Evolutionary conservation across 2,888 invertebrate genomes (phyloP), one percentile per base, ranked within the genome.

Genomic region (Cheilosia soror): DNA sequence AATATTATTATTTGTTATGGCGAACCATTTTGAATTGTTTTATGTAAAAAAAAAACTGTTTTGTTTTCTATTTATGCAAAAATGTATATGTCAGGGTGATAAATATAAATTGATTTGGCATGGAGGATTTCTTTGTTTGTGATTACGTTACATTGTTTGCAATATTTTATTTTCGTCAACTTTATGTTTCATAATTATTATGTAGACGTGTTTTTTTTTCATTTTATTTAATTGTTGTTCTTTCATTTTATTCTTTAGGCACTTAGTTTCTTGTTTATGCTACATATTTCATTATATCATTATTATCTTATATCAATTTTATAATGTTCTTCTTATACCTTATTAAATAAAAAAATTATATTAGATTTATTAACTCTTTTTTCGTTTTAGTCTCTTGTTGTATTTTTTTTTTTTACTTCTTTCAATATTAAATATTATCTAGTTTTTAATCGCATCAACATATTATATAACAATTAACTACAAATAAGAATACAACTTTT

Each of bases 251-350:
- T 27, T 58, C 31, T 69, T 51, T 75, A 33, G 83, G 83, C 83
- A 83, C 83, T 83, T 83, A 78, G 83, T 83, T 83, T 77, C 82
- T 72, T 71, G 58, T 65, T 71, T 51, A 63, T 55, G 20, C 75
- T 15, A 42, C 27, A 42, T 76, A 53, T 62, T 51, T 57, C 58
- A 13, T 65, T 53, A 44, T 40, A 53, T 49, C 42, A 49, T 40
- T 27, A 40, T 63, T 75, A 31, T 60, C 7, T 60, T 49, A 47
- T 37, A 13, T 31, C n/a, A 27, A 29, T 20, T 20, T 47, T 47
- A 63, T 27, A 31, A 51, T 53, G 25, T 44, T 60, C 13, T 44
- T 72, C 40, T 72, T 65, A 27, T 55, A 25, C 11, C 47, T 40
- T 63, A 5, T 20, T 33, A 53, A 72, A 33, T 51, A 25, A 57